These are phyloP conservation scores for Biston betularia DNA, from an alignment of 2,888 invertebrate species.

Conservation along the genomic window DNA sequence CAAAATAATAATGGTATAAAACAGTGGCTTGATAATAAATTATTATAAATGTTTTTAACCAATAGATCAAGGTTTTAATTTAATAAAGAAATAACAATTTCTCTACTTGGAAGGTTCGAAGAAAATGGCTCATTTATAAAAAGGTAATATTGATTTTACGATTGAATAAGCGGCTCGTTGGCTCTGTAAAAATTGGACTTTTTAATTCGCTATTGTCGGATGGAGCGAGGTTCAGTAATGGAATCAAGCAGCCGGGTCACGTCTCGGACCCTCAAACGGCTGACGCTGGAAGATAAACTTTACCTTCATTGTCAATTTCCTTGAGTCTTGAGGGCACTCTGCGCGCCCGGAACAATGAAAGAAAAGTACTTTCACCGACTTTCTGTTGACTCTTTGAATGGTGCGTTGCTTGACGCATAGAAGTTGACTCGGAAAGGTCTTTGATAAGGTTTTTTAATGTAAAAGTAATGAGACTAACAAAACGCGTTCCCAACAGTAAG, in stretches of 20 bases:
- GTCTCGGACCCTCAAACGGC: slow-evolving; percentile 77
- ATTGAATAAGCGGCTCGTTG: slow-evolving; percentile 73
- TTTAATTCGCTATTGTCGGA: slow-evolving; percentile 77
- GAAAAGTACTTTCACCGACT: slow-evolving; percentile 75
- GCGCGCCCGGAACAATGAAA: slow-evolving; percentile 77
- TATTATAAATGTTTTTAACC: not conserved
- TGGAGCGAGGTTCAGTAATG: slow-evolving; percentile 62
- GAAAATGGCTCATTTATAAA: slow-evolving; percentile 55
- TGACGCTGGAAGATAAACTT: slow-evolving; percentile 82
- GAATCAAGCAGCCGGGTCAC: slow-evolving; percentile 79
- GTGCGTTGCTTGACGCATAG: slow-evolving; percentile 63
- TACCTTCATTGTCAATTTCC: slow-evolving; percentile 85
- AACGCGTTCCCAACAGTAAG: no score
- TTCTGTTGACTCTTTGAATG: slow-evolving; percentile 78
- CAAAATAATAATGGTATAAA: no score
- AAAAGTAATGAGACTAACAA: no score
- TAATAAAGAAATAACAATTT: slow-evolving; percentile 27
- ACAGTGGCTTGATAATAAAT: no score
- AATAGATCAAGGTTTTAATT: slow-evolving; percentile 16
- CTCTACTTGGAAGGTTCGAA: slow-evolving; percentile 44
- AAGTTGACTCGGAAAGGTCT: slow-evolving; percentile 46
- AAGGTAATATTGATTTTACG: slow-evolving; percentile 68
- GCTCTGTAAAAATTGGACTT: slow-evolving; percentile 71
- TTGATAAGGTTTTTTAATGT: not conserved
- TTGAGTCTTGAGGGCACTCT: slow-evolving; percentile 73